Evolutionary conservation across 2,113 vertebrate species (phyloP).

Genomic region (Eolophus roseicapilla): DNA sequence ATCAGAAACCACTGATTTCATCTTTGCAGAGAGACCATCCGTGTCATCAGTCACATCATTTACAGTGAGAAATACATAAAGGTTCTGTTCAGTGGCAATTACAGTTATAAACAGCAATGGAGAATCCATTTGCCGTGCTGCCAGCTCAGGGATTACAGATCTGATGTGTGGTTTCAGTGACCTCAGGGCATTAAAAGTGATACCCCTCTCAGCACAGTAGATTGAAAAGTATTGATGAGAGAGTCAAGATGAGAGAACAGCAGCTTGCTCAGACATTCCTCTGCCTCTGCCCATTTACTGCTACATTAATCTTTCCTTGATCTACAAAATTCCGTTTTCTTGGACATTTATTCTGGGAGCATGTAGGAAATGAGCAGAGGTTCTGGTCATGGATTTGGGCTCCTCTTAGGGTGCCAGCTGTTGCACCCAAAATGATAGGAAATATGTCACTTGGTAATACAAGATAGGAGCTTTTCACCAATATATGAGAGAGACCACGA

Average conservation of each 20-base stretch:
- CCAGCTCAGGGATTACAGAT: slow-evolving; percentile 35
- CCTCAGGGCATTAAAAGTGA: slow-evolving; percentile 37
- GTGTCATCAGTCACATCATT: slow-evolving; percentile 13
- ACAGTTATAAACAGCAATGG: slow-evolving; percentile 60
- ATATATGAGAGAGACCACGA: neutral
- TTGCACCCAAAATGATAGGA: neutral
- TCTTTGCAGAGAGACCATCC: neutral
- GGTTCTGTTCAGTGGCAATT: slow-evolving; percentile 54
- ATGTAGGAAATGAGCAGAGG: neutral
- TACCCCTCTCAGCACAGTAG: slow-evolving; percentile 28
- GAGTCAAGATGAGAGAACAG: slow-evolving; percentile 24
- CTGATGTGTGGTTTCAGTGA: slow-evolving; percentile 22
- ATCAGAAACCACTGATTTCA: neutral
- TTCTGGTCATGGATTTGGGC: neutral
- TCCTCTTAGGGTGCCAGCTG: neutral
- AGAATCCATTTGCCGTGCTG: slow-evolving; percentile 62
- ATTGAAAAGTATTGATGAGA: slow-evolving; percentile 73
- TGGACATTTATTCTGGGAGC: slow-evolving; percentile 8
- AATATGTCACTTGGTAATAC: neutral
- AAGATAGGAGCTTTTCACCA: neutral
- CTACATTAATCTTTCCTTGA: slow-evolving; percentile 66
- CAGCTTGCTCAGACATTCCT: slow-evolving; percentile 34
- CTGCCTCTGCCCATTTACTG: slow-evolving; percentile 63
- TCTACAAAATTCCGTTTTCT: slow-evolving; percentile 48
- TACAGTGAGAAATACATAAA: slow-evolving; percentile 42